Conservation (phyloP, 2,888 invertebrate genomes). For the Notocelia uddmanniana region DNA sequence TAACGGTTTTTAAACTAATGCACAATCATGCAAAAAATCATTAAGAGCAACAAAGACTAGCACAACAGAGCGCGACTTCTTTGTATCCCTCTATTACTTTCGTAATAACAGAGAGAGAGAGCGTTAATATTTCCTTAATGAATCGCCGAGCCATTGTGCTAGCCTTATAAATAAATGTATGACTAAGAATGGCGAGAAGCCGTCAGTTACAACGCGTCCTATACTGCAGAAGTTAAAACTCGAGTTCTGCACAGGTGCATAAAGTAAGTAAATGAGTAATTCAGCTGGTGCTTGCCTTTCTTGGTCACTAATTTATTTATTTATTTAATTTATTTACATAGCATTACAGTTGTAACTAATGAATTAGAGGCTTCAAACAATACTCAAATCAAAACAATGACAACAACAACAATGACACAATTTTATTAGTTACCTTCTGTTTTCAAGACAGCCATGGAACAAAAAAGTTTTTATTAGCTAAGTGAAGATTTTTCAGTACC, state of each 20-base stretch:
- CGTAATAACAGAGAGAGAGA: background rate
- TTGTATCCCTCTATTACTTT: background rate
- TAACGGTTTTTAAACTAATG: background rate
- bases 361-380: conserved; percentile 12
- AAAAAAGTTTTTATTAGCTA: conserved; percentile 60
- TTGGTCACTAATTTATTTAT: no score
- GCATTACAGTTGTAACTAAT: no score
- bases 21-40: background rate
- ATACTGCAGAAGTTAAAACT: background rate
- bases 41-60: background rate
- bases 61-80: background rate
- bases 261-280: background rate
- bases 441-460: conserved; percentile 76
- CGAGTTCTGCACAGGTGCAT: no score
- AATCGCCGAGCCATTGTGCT: background rate
- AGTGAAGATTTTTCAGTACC: no score
- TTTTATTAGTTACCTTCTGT: conserved; percentile 75
- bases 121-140: no score
- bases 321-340: no score
- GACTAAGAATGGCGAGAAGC: background rate
- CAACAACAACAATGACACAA: conserved; percentile 48
- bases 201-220: background rate
- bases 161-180: background rate
- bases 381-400: conserved; percentile 38
- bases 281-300: background rate